phyloP scores from a whole-genome alignment of 2,888 invertebrate species.

The Pseudococcus viburni region DNA sequence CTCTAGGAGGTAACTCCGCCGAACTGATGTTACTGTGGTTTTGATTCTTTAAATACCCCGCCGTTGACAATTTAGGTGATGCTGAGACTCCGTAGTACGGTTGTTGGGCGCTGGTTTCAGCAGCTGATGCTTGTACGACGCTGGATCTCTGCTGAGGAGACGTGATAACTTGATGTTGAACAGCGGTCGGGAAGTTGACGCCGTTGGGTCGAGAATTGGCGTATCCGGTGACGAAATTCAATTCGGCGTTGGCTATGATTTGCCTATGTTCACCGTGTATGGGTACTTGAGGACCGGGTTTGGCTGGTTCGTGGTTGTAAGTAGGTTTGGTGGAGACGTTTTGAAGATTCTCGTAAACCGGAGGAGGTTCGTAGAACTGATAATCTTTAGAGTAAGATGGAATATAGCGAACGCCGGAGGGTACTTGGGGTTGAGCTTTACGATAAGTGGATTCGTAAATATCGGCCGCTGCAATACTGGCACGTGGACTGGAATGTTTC shows the following conservation, averaged over 20 bases:
- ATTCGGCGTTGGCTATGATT: conserved; percentile 37
- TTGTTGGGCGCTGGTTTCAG: conserved; percentile 55
- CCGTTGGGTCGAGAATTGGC: neutral
- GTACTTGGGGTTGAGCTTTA: conserved; percentile 87
- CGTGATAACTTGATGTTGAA: conserved; percentile 63
- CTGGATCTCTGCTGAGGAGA: conserved; percentile 65
- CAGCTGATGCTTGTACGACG: conserved; percentile 51
- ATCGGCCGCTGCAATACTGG: conserved; percentile 71
- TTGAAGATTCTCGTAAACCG: conserved; percentile 78
- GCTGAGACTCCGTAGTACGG: conserved; percentile 59
- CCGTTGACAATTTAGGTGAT: conserved; percentile 23
- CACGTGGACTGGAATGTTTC: conserved; percentile 73
- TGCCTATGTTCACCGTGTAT: conserved; percentile 68
- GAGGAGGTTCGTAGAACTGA: conserved; percentile 73
- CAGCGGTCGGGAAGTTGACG: conserved; percentile 40
- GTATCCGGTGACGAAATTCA: conserved; percentile 20
- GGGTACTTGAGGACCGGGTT: conserved; percentile 73
- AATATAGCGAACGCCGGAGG: conserved; percentile 73
- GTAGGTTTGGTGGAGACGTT: conserved; percentile 72
- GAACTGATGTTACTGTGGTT: neutral
- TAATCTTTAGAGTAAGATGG: conserved; percentile 69
- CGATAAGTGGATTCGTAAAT: conserved; percentile 76
- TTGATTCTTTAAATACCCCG: neutral
- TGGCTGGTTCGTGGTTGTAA: conserved; percentile 72
- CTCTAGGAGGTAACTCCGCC: neutral